Conservation (phyloP, 2,888 invertebrate species). For the Phymatocera aterrima region DNA sequence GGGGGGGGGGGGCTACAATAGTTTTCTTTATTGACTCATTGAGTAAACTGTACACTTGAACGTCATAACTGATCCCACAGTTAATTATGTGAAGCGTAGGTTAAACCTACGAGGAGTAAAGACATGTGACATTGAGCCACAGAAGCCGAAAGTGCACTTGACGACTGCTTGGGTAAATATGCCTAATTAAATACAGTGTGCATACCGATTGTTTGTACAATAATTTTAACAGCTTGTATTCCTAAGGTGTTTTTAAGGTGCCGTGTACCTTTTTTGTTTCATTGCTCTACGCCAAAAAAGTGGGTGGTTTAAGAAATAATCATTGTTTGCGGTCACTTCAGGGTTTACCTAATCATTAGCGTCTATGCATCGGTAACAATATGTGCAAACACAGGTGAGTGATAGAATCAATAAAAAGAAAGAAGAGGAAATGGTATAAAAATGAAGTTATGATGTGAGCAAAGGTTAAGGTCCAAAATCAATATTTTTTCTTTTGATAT, state of each 20-base stretch:
- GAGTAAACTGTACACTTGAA: conserved; percentile 11
- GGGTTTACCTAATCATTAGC: neutral
- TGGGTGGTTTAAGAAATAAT: neutral
- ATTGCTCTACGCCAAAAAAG: neutral
- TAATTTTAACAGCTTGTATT: neutral
- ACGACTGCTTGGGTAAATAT: neutral
- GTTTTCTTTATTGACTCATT: neutral
- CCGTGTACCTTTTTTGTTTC: neutral
- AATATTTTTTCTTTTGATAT: neutral
- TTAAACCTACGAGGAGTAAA: conserved; percentile 1
- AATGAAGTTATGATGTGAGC: neutral
- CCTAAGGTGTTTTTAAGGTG: too few relatives aligned
- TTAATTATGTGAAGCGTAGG: conserved; percentile 22
- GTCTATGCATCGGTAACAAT: neutral
- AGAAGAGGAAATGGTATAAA: neutral
- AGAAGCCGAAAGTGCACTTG: neutral
- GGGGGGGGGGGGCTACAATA: too few relatives aligned
- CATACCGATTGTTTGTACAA: conserved; percentile 11
- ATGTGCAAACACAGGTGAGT: neutral
- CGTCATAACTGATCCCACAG: conserved; percentile 7
- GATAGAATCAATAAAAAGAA: neutral
- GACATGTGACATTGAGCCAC: neutral
- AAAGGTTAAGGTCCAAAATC: neutral
- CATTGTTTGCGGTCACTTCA: neutral
- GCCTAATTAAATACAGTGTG: conserved; percentile 6